phyloP scores from a whole-genome alignment of 2,888 invertebrate species.

The Mycalesis mineus region DNA sequence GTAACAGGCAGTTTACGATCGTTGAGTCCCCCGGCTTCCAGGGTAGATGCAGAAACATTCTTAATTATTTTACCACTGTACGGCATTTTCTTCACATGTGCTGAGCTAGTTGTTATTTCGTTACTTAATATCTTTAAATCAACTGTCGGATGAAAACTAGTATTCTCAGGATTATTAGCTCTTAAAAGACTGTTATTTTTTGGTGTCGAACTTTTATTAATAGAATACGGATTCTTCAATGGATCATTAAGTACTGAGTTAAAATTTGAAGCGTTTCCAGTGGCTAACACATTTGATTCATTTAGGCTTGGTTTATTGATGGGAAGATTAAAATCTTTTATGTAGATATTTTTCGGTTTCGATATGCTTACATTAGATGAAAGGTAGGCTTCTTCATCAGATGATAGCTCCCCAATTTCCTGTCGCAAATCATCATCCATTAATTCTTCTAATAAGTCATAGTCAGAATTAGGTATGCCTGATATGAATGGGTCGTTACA shows the following conservation, averaged over 20 bases:
- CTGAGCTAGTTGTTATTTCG: conserved; percentile 4
- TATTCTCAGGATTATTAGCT: background rate
- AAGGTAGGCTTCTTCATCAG: conserved; percentile 53
- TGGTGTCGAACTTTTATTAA: background rate
- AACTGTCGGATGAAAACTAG: background rate
- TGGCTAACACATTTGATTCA: background rate
- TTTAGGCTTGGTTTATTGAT: conserved; percentile 3
- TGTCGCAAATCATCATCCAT: conserved; percentile 66
- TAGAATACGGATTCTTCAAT: background rate
- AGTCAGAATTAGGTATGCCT: conserved; percentile 59
- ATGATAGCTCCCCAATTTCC: conserved; percentile 67
- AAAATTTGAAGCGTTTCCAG: conserved; percentile 4
- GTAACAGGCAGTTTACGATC: background rate
- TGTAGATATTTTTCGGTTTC: conserved; percentile 28
- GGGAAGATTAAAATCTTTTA: background rate
- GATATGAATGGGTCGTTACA: conserved; percentile 53
- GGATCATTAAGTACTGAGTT: background rate
- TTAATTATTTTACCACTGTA: background rate
- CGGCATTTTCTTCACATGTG: background rate
- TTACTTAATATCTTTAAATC: conserved; percentile 14
- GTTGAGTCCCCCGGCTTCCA: background rate
- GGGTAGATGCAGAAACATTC: background rate
- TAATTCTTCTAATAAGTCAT: conserved; percentile 66
- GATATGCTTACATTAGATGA: conserved; percentile 22
- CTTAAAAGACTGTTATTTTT: conserved; percentile 3